Conservation (phyloP, 2,888 invertebrate genomes). For the Cactoblastis cactorum region DNA sequence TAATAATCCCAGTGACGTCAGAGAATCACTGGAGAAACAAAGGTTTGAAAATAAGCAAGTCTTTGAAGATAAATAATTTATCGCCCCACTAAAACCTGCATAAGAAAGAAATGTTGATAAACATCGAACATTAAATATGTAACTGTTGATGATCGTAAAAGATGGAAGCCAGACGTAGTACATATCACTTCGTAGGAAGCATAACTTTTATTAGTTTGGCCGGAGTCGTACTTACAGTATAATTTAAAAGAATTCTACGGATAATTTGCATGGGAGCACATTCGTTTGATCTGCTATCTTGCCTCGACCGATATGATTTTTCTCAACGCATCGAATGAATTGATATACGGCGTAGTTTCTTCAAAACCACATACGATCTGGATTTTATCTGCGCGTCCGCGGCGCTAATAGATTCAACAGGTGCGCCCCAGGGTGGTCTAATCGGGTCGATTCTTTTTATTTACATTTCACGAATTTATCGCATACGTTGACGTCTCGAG, state of each 20-base stretch:
- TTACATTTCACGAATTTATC: constrained; percentile 73
- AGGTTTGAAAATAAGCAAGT: constrained; percentile 71
- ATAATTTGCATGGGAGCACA: constrained; percentile 56
- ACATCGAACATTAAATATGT: constrained; percentile 79
- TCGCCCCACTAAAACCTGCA: constrained; percentile 73
- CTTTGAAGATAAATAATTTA: constrained; percentile 79
- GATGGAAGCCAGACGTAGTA: constrained; percentile 69
- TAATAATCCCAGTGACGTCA: constrained; percentile 59
- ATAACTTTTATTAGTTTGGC: constrained; percentile 62
- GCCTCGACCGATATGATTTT: constrained; percentile 56
- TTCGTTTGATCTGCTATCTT: constrained; percentile 57
- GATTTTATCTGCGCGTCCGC: constrained; percentile 50
- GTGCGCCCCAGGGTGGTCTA: constrained; percentile 71
- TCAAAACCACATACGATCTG: constrained; percentile 39
- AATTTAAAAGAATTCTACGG: constrained; percentile 64
- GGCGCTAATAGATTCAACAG: constrained; percentile 71
- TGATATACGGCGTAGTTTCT: constrained; percentile 55
- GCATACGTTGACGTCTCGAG: constrained; percentile 70
- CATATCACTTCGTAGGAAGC: constrained; percentile 69
- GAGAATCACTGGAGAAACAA: constrained; percentile 63
- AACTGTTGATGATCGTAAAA: constrained; percentile 77
- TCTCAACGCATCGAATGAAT: constrained; percentile 60
- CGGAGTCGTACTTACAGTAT: constrained; percentile 49
- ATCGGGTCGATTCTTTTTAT: constrained; percentile 60
- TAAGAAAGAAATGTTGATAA: constrained; percentile 80